These are phyloP conservation scores for Ariolimax columbianus DNA, from an alignment of 2,888 invertebrate genomes.

Conservation along the genomic window DNA sequence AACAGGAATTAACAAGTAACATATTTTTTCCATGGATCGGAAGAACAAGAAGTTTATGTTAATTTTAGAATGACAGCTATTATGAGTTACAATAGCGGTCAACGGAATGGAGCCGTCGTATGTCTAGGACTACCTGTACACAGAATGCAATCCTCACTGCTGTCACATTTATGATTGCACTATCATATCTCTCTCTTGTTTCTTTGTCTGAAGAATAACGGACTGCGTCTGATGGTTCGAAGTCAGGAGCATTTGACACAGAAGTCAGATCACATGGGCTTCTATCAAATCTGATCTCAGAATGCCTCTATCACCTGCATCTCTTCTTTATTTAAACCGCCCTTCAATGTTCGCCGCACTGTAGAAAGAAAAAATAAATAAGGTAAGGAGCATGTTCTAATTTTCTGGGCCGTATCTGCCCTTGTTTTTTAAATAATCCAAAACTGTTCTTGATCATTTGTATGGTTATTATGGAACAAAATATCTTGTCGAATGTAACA, in stretches of 20 bases:
- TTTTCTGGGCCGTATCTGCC: too few species aligned
- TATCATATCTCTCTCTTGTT: neutral
- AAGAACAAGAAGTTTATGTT: too few species aligned
- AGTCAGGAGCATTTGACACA: neutral
- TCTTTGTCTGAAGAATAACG: neutral
- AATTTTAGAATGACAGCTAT: too few species aligned
- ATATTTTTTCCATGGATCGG: too few species aligned
- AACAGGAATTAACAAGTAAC: too few species aligned
- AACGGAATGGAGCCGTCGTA: too few species aligned
- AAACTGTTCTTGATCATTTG: too few species aligned
- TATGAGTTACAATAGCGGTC: too few species aligned
- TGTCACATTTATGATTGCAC: neutral
- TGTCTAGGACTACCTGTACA: too few species aligned
- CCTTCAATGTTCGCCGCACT: constrained; percentile 90
- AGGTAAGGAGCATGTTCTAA: neutral
- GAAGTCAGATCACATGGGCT: neutral
- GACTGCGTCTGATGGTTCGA: neutral
- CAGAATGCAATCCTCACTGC: neutral
- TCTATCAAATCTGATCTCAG: constrained; percentile 51
- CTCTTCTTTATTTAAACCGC: constrained; percentile 89
- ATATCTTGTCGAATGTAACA: too few species aligned
- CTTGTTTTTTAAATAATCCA: too few species aligned
- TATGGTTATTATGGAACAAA: too few species aligned
- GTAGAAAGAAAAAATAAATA: constrained; percentile 7
- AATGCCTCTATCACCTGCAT: constrained; percentile 80